Conservation (phyloP, 2,888 invertebrate genomes). For the Apodemia mormo region DNA sequence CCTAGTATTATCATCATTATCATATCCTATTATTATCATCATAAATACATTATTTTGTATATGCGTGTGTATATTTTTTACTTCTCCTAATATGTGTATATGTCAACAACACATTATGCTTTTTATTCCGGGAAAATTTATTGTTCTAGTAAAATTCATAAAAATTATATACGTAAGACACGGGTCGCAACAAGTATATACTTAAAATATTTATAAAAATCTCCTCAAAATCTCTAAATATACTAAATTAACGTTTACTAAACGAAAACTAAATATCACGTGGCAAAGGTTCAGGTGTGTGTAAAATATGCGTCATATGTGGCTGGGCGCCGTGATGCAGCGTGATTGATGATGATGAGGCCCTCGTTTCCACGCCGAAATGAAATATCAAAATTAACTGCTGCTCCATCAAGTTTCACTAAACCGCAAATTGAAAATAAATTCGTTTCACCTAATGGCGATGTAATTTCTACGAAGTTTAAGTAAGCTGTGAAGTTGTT, state of each 20-base stretch:
- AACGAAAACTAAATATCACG: not conserved
- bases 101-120: no score
- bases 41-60: no score
- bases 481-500: not conserved
- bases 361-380: constrained; percentile 7
- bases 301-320: not conserved
- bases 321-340: constrained; percentile 1
- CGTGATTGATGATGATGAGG: constrained; percentile 12
- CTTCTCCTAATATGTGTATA: no score
- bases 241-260: not conserved
- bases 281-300: not conserved
- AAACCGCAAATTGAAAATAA: constrained; percentile 14
- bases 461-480: constrained; percentile 11
- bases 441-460: constrained; percentile 7
- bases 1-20: no score
- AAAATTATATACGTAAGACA: no score
- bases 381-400: constrained; percentile 16
- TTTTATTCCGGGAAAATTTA: no score
- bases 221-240: not conserved
- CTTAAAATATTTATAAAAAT: no score
- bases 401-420: constrained; percentile 13
- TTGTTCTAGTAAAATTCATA: no score
- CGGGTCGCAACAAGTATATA: no score
- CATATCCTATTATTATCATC: no score
- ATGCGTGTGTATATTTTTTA: no score